Evolutionary conservation across 2,888 invertebrate species (phyloP).

Genomic region (Epiblema foenella): DNA sequence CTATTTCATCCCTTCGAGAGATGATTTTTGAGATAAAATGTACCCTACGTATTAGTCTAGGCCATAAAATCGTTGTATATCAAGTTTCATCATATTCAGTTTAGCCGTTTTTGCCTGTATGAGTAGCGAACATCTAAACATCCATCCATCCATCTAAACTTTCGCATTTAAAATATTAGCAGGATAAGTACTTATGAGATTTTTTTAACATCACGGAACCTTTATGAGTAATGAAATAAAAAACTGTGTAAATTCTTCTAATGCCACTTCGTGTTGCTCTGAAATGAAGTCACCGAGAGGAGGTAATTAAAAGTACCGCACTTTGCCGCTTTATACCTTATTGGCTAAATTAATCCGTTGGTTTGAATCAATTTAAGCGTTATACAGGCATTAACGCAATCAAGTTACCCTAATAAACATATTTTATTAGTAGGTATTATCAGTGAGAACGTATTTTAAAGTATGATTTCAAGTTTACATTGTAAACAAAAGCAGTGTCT

Average conservation of each 20-base stretch:
- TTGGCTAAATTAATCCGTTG: conserved; percentile 39
- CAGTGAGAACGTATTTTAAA: background rate
- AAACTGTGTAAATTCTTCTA: background rate
- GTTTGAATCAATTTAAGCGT: conserved; percentile 33
- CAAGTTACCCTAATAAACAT: conserved; percentile 12
- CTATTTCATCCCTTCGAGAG: no score
- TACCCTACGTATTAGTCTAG: no score
- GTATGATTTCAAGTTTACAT: background rate
- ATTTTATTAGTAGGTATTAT: background rate
- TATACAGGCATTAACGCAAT: conserved; percentile 23
- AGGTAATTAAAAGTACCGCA: conserved; percentile 19
- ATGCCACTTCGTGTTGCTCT: background rate
- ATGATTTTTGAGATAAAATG: no score
- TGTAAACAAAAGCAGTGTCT: background rate
- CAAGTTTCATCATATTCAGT: no score
- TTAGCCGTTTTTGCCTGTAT: no score
- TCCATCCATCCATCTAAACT: no score
- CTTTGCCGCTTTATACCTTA: conserved; percentile 28
- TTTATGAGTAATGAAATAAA: no score
- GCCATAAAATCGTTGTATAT: no score
- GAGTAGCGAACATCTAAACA: no score
- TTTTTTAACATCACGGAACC: no score
- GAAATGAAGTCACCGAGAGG: conserved; percentile 10
- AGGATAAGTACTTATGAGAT: no score
- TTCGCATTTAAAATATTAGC: no score